Percentiles rank a stretch among this genome's conserved stretches.
These are phyloP conservation scores for Polia nebulosa DNA, from an alignment of 2,888 invertebrate genomes.

Conservation along the genomic window DNA sequence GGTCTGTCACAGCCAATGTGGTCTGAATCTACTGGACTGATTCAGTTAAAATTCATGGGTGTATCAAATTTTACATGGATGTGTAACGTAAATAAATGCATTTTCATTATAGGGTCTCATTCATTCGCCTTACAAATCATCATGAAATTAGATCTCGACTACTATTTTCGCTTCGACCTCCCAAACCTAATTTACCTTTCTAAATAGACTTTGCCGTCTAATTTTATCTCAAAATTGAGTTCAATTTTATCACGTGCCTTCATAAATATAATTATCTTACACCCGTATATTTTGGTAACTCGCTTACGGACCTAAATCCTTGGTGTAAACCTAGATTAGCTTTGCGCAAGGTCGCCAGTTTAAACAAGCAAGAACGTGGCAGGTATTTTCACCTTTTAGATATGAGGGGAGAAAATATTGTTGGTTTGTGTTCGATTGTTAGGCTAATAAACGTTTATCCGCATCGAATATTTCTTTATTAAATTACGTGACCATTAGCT, in stretches of 20 bases:
- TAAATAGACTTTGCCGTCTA: constrained; percentile 20
- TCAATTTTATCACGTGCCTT: constrained; percentile 37
- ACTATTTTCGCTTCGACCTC: constrained; percentile 16
- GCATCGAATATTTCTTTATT: not conserved
- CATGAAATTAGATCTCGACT: not conserved
- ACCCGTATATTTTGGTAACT: constrained; percentile 44
- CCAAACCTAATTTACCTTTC: constrained; percentile 22
- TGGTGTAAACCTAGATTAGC: constrained; percentile 28
- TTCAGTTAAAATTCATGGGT: not conserved
- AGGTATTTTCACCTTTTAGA: constrained; percentile 3
- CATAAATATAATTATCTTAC: constrained; percentile 54
- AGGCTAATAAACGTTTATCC: not conserved
- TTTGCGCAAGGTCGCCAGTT: constrained; percentile 18
- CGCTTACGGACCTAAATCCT: constrained; percentile 41
- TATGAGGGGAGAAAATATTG: not conserved
- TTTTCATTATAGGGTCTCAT: too few species aligned
- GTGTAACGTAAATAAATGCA: too few species aligned
- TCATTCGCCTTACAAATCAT: constrained; percentile 4
- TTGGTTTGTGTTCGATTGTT: constrained; percentile 7
- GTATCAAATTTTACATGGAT: not conserved
- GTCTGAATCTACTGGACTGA: not conserved
- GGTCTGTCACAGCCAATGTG: not conserved
- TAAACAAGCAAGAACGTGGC: not conserved
- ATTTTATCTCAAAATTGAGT: constrained; percentile 30
- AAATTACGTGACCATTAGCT: not conserved